Evolutionary conservation across 2,797 vertebrate species (phyloP), one percentile per base, ranked within the genome.

Genomic region (Clarias platycephalus): DNA sequence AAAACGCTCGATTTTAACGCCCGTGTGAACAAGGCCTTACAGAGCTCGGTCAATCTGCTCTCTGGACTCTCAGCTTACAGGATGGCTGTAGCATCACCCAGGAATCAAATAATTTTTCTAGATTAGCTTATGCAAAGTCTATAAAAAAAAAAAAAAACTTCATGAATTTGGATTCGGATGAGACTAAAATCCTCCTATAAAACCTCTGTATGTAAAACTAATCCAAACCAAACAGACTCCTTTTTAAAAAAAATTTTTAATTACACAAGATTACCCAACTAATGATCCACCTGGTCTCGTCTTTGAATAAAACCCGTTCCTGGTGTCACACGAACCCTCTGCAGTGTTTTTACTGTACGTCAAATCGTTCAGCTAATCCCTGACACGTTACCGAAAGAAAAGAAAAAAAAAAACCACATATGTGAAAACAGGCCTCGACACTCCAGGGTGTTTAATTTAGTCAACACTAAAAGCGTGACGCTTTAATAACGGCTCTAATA

Each of bases 381-480:
- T 68, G 66, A 40, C 37, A 80, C 16, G 24, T 31, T 70, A 31
- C 75, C 2, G n/a, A 28, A 64, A 31, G 64, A 2, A 9, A 44
- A 2, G 5, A 49, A 44, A 44, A 49, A 49, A 49, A 49, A 49
- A 10, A n/a, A 78, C 40, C 31, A 49, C 22, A 5, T 26, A 24
- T 12, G 63, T 63, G 37, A 82, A 22, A 18, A 26, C 53, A 55
- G 58, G 28, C 55, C 40, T 78, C 4, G 8, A 37, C 15, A 62
- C 28, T 55, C 26, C 16, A 62, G 74, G 68, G 84, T 26, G 67
- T 64, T 79, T 72, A 40, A 79, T 53, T 72, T n/a, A 64, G 28
- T 53, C 28, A 28, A 58, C 55, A 58, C 55, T n/a, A 63, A 76
- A 76, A 74, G 57, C 28, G 67, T 57, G 81, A 86, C 62, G 81